Percentiles rank a stretch among this genome's conserved stretches.
These are phyloP conservation scores for Albula goreensis DNA, from an alignment of 2,113 vertebrate species.

Conservation along the genomic window DNA sequence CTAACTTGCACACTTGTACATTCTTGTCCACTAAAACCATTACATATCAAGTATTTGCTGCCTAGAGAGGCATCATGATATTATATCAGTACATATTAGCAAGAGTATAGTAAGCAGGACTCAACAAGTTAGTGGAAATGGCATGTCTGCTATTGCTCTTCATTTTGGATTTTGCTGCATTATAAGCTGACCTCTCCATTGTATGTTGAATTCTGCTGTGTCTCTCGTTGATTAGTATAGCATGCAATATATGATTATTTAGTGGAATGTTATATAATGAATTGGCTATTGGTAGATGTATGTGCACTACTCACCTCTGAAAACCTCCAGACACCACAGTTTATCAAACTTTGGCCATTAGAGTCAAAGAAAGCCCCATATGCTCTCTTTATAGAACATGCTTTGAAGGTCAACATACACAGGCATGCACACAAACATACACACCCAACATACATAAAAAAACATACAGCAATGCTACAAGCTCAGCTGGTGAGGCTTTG, in stretches of 20 bases:
- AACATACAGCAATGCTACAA: neutral
- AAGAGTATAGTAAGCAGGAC: no score
- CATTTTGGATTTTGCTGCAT: neutral
- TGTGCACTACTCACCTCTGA: conserved; percentile 30
- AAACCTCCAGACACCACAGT: neutral
- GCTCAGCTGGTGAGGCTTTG: neutral
- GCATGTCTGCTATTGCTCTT: neutral
- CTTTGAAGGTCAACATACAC: neutral
- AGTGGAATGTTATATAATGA: neutral
- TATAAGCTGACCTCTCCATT: neutral
- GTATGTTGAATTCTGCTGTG: no score
- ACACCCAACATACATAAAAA: neutral
- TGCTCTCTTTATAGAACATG: neutral
- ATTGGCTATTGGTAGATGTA: conserved; percentile 36
- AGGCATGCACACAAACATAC: neutral
- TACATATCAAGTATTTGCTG: neutral
- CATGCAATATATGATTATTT: neutral
- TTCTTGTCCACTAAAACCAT: neutral
- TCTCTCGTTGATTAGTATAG: neutral
- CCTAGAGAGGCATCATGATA: neutral
- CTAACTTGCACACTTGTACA: neutral
- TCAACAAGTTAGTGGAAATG: no score
- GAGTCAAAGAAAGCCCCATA: conserved; percentile 7
- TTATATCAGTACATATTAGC: no score
- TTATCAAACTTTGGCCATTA: neutral